These are phyloP conservation scores for Rhinatrema bivittatum DNA, from an alignment of 2,797 vertebrate genomes.

Conservation along the genomic window DNA sequence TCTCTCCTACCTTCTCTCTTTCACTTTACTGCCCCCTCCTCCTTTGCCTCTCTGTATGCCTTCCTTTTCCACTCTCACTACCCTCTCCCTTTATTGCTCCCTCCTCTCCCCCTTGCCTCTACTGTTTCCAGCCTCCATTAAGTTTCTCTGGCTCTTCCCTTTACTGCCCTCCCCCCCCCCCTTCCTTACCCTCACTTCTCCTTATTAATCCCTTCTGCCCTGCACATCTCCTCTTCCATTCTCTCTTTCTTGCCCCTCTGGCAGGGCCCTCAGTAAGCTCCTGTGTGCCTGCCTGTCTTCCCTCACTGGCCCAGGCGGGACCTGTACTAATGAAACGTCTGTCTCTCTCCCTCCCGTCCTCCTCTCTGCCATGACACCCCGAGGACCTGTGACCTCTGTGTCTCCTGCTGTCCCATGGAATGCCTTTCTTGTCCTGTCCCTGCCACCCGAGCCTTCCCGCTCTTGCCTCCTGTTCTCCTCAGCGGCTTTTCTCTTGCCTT, in stretches of 20 bases:
- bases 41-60: not conserved
- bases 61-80: too few relatives aligned
- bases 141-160: not conserved
- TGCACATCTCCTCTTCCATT: not conserved
- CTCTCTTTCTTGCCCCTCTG: not conserved
- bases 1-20: not conserved
- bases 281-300: conserved; percentile 2
- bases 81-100: not conserved
- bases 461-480: not conserved
- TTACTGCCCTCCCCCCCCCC: not conserved
- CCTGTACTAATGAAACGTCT: conserved; percentile 1
- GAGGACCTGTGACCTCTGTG: too few relatives aligned
- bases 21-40: not conserved
- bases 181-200: not conserved
- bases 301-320: conserved; percentile 3
- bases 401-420: not conserved
- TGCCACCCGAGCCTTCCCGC: conserved; percentile 3
- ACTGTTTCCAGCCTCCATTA: not conserved
- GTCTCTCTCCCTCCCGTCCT: not conserved
- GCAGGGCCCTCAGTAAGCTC: conserved; percentile 4
- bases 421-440: too few relatives aligned
- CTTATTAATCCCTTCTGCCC: not conserved
- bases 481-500: conserved; percentile 1
- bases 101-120: not conserved
- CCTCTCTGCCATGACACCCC: conserved; percentile 6